A percentile compares a stretch with the other conserved stretches of the same genome.
phyloP scores from a whole-genome alignment of 2,113 vertebrate species.

The Toxostoma redivivum region DNA sequence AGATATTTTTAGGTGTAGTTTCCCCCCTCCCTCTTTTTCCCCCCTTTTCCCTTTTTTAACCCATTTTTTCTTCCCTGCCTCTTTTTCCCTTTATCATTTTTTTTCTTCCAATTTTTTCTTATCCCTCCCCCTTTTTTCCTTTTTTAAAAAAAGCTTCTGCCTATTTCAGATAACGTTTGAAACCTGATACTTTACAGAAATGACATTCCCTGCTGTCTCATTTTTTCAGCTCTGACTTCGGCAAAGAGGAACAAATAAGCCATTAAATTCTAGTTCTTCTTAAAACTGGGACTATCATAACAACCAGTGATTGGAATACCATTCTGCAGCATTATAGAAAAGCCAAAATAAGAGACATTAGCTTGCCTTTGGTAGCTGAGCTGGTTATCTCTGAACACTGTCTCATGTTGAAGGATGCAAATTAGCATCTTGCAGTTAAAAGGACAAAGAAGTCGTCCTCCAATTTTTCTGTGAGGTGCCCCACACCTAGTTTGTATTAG shows the following conservation, averaged over 20 bases:
- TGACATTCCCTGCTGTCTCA: fast-evolving
- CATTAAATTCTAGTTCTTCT: neutral
- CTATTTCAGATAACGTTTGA: neutral
- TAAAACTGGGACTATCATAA: neutral
- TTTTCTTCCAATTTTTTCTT: neutral
- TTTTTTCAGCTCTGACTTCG: neutral
- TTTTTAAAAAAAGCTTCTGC: neutral
- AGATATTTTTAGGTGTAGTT: neutral
- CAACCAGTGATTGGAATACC: neutral
- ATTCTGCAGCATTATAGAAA: neutral
- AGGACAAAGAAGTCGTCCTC: neutral
- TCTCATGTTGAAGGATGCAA: neutral
- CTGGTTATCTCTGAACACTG: neutral
- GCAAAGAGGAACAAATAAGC: neutral
- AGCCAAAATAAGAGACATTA: neutral
- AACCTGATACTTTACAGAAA: neutral
- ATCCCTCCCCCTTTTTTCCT: fast-evolving
- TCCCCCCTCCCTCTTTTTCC: neutral
- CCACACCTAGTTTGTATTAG: neutral
- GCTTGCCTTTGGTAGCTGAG: neutral
- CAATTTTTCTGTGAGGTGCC: neutral
- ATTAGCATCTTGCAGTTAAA: neutral
- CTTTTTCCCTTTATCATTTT: neutral
- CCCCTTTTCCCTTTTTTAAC: neutral
- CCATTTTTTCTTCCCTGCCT: neutral